Percentiles rank a stretch among this genome's conserved stretches.
phyloP scores from a whole-genome alignment of 1,140 invertebrate genomes.

The Drosophila ercepeae region DNA sequence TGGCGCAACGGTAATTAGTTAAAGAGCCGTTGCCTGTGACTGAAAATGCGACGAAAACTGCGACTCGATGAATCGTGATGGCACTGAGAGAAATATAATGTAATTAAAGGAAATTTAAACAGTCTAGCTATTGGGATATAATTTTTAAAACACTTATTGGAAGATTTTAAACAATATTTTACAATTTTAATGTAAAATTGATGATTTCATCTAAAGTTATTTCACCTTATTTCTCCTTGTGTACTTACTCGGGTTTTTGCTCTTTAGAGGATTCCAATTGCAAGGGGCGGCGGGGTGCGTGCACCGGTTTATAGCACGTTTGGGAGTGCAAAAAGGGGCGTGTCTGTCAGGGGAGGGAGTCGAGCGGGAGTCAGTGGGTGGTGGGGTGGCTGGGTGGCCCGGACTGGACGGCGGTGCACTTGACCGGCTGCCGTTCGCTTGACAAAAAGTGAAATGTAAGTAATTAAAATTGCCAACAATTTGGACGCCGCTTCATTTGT shows the following conservation, averaged over 20 bases:
- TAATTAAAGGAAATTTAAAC: not conserved
- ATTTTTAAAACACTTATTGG: no score
- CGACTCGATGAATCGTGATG: conserved; percentile 45
- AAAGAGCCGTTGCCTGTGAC: conserved; percentile 60
- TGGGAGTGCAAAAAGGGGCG: conserved; percentile 34
- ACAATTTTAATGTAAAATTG: no score
- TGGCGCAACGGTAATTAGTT: conserved; percentile 77
- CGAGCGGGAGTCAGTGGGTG: no score
- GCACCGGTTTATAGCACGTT: conserved; percentile 73
- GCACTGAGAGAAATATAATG: conserved; percentile 12
- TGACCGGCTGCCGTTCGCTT: conserved; percentile 68
- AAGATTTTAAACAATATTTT: no score
- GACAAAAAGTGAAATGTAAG: conserved; percentile 77
- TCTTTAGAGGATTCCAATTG: conserved; percentile 23
- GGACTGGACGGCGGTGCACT: conserved; percentile 38
- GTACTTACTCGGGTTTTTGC: conserved; percentile 15
- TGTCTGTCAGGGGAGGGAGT: not conserved
- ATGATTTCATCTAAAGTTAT: no score
- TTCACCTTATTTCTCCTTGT: not conserved
- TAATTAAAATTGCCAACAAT: conserved; percentile 77
- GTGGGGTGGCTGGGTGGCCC: not conserved
- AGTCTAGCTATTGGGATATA: no score
- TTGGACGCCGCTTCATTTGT: conserved; percentile 49
- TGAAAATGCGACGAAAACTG: conserved; percentile 17
- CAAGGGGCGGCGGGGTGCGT: conserved; percentile 33